Percentiles rank a stretch among this genome's conserved stretches.
Evolutionary conservation across 2,888 invertebrate genomes (phyloP).

Genomic region (Dynastes hyllus): DNA sequence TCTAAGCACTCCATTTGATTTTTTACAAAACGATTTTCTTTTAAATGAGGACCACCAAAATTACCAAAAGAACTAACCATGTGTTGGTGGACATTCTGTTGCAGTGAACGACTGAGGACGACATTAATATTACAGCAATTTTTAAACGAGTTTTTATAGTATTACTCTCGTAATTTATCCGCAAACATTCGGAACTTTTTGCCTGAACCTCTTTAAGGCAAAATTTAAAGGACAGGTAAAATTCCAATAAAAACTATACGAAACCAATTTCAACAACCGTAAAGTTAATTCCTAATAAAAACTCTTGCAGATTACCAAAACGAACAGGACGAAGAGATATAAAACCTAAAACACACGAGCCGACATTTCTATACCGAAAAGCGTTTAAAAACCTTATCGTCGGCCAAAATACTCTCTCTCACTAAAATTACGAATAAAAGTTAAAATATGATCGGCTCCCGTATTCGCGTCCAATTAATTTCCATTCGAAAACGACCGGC

Average conservation of each 20-base stretch:
- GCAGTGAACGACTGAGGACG: too few relatives aligned
- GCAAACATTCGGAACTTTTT: too few relatives aligned
- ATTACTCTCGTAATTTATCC: too few relatives aligned
- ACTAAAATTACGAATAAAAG: slow-evolving; percentile 33
- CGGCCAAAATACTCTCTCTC: slow-evolving; percentile 11
- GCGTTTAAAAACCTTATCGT: neutral
- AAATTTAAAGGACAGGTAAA: slow-evolving; percentile 16
- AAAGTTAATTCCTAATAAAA: slow-evolving; percentile 4
- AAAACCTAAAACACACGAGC: too few relatives aligned
- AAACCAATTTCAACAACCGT: slow-evolving; percentile 9
- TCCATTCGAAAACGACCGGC: slow-evolving; percentile 51
- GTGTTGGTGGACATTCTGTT: too few relatives aligned
- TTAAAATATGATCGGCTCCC: slow-evolving; percentile 49
- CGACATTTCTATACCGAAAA: neutral
- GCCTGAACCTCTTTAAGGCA: neutral
- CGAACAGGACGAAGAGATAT: neutral
- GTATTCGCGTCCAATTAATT: slow-evolving; percentile 52
- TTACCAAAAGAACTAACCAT: too few relatives aligned
- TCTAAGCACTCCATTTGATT: too few relatives aligned
- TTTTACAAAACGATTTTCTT: too few relatives aligned
- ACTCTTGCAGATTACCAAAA: neutral
- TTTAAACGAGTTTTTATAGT: too few relatives aligned
- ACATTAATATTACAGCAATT: too few relatives aligned
- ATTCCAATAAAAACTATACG: slow-evolving; percentile 22
- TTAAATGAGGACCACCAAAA: too few relatives aligned